Base-by-base conservation (phyloP, 2,113 vertebrate species). In the Bucco capensis region DNA sequence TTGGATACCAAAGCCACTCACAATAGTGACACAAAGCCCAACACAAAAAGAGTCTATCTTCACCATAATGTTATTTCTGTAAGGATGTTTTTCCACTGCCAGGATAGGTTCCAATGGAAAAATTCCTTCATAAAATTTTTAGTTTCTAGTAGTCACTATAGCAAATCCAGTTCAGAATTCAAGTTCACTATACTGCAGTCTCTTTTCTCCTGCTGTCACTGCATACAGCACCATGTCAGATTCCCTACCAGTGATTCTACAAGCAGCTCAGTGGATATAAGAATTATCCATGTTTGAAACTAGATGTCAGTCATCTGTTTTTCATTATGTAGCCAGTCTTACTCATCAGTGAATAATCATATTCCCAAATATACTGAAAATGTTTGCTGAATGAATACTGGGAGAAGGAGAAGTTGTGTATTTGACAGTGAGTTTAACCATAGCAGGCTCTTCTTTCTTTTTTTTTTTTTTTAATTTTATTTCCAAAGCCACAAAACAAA, bases 271-370 rank as follows among this genome's bases (percentile, higher is more conserved):
- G 10, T 42, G 53, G 8, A 27, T 76, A 19, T 74, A 80, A 90
- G 44, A 90, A 72, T 66, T 77, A 90, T 10, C 46, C 14, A 21
- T 62, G 12, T 91, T 80, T 93, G 65, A 81, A 92, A 35, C 49
- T 70, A 88, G 33, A 14, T 81, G 74, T 78, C 72, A 86, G 19
- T 81, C 58, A 60, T 53, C 33, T 40, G 19, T 50, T 90, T 91
- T 92, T 71, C 46, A 72, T 19, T 9, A 42, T 51, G 58, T 17
- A 90, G 7, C 17, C 25, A 35, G 37, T 28, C 27, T 87, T 88
- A 33, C 31, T 92, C 50, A 78, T 85, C 75, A 82, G 37, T 86
- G 85, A 94, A 82, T 76, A 94, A 92, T 86, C 62, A 65, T 71
- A 86, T 90, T 94, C 44, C 16, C 83, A 89, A 83, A 83, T 10